phyloP scores from a whole-genome alignment of 2,797 vertebrate genomes.

The Tympanoctomys barrerae region DNA sequence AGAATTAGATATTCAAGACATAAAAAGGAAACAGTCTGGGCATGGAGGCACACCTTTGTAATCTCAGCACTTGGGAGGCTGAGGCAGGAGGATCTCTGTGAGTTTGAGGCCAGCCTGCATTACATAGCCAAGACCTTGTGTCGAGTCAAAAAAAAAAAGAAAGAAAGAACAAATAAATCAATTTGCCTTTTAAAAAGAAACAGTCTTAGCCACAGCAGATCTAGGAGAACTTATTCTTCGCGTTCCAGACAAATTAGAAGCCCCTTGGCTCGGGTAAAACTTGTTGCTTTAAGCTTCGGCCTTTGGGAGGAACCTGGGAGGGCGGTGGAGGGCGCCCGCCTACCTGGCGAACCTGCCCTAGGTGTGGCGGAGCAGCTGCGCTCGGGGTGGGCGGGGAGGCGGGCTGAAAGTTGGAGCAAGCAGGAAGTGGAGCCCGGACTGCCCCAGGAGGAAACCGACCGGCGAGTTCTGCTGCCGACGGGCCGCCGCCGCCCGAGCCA shows the following conservation, averaged over 20 bases:
- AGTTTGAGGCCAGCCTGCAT: not conserved
- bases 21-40: not conserved
- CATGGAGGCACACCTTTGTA: too few relatives aligned
- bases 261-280: not conserved
- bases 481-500: conserved; percentile 35
- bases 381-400: conserved; percentile 56
- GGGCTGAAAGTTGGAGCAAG: conserved; percentile 75
- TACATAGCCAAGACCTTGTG: not conserved
- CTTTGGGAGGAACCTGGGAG: conserved; percentile 8
- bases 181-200: not conserved
- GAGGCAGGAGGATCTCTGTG: not conserved
- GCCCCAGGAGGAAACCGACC: conserved; percentile 58
- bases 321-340: not conserved
- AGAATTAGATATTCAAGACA: not conserved
- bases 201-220: not conserved
- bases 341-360: conserved; percentile 76
- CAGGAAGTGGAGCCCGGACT: conserved; percentile 78
- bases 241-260: not conserved
- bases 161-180: not conserved
- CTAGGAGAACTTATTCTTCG: not conserved
- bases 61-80: not conserved
- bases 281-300: conserved; percentile 59
- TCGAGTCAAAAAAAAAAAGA: not conserved
- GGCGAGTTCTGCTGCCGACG: conserved; percentile 23
- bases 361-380: conserved; percentile 68